Base-by-base conservation (phyloP, 2,113 vertebrate species). In the Elephas maximus region DNA sequence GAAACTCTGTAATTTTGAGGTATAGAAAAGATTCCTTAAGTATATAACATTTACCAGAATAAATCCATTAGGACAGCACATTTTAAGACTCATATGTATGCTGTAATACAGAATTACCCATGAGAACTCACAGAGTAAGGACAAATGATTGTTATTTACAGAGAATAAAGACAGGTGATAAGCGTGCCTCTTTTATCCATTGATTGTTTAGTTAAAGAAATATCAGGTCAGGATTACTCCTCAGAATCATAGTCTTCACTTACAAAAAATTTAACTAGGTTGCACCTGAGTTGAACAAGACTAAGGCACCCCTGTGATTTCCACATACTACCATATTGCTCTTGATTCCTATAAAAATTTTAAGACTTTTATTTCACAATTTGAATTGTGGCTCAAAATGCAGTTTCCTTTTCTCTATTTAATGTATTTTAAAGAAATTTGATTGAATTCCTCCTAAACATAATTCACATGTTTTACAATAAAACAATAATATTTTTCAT, bases 21-120 rank as follows among this genome's bases (percentile, higher is more conserved):
- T 86, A 85, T 12, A 96, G 84, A 92, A 92, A 96, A 97, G 91
- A 97, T 44, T 74, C 24, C 78, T 96, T 97, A 96, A 97, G 69
- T 90, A 97, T 63, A 96, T 48, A 96, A 76, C 85, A 37, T 94
- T 90, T 92, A 92, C 86, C 85, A 97, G 77, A 97, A 91, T 97
- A 98, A 97, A 98, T 97, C 85, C 90, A 82, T 81, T 94, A 82
- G 82, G 60, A 71, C 30, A 96, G 90, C 65, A 85, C 76, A 98
- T 97, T 98, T 90, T 79, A 90, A 44, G 93, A 60, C 44, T 85
- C 71, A 15, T 88, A 85, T 92, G 86, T 91, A 93, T 88, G 33
- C 30, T 84, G 89, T 87, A 79, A 67, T n/a, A n/a, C 2, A 78
- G n/a, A 91, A 87, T 94, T 86, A 90, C 53, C 37, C 30, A 69